A percentile compares a stretch with the other conserved stretches of the same genome.
These are phyloP conservation scores for Cephalopterus ornatus DNA, from an alignment of 2,113 vertebrate species.

Conservation along the genomic window DNA sequence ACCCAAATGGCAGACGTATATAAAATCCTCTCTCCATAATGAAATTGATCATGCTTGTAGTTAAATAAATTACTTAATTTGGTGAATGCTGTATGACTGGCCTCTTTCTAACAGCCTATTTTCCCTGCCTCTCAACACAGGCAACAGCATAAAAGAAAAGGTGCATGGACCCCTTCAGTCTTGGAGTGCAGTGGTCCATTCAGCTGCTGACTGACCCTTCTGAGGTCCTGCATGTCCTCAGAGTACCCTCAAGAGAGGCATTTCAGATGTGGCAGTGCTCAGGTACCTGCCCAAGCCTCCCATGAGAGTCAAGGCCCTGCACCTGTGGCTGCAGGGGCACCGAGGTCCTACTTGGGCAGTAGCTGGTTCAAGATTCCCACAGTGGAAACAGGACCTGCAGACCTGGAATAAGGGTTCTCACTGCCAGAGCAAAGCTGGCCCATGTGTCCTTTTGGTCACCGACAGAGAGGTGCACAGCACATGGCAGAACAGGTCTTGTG, in stretches of 20 bases:
- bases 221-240: not conserved
- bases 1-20: not conserved
- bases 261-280: not conserved
- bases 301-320: too few species aligned
- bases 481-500: not conserved
- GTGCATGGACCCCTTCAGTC: not conserved
- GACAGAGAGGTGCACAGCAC: not conserved
- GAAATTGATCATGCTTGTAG: not conserved
- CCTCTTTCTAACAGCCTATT: not conserved
- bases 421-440: fast-evolving
- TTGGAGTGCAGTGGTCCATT: not conserved
- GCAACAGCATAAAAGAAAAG: not conserved
- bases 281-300: not conserved
- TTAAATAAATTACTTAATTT: not conserved
- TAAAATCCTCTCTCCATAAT: not conserved
- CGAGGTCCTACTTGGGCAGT: not conserved
- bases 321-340: not conserved
- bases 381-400: not conserved
- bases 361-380: not conserved
- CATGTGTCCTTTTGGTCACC: not conserved
- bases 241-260: not conserved
- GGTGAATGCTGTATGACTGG: not conserved
- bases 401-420: not conserved
- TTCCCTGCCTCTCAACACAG: not conserved
- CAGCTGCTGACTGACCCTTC: not conserved